phyloP scores from a whole-genome alignment of 53 echinoderm and acorn worm genomes.

The Patiria pectinifera region DNA sequence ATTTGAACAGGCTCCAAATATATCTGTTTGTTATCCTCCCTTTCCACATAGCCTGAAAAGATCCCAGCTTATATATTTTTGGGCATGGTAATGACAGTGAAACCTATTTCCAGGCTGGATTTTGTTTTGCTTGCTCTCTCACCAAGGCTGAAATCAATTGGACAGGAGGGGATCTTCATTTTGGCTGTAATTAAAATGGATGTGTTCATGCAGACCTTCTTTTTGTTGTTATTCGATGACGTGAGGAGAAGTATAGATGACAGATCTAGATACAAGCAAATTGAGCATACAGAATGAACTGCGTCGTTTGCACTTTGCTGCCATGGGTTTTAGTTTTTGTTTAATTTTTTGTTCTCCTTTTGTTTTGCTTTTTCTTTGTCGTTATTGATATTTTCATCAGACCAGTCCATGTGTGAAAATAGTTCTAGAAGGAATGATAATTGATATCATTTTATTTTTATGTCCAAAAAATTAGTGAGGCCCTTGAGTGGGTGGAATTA shows the following conservation, averaged over 20 bases:
- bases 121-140: background rate
- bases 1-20: background rate
- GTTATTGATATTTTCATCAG: too few relatives aligned
- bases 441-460: too few relatives aligned
- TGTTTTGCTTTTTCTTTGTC: background rate
- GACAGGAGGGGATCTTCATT: background rate
- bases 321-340: background rate
- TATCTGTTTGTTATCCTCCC: background rate
- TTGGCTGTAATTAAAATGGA: conserved; percentile 14
- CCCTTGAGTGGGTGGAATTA: too few relatives aligned
- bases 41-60: conserved; percentile 4
- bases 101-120: conserved; percentile 13
- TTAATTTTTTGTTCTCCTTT: background rate
- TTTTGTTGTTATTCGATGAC: background rate
- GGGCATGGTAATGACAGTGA: background rate
- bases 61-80: background rate
- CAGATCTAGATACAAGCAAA: background rate
- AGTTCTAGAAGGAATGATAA: too few relatives aligned
- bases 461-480: too few relatives aligned
- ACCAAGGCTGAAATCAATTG: background rate
- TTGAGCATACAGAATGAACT: background rate
- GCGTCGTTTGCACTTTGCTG: background rate
- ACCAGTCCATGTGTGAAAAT: too few relatives aligned
- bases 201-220: background rate
- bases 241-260: background rate